These are phyloP conservation scores for Aspidapion aeneum DNA, from an alignment of 2,888 invertebrate genomes.

Conservation along the genomic window DNA sequence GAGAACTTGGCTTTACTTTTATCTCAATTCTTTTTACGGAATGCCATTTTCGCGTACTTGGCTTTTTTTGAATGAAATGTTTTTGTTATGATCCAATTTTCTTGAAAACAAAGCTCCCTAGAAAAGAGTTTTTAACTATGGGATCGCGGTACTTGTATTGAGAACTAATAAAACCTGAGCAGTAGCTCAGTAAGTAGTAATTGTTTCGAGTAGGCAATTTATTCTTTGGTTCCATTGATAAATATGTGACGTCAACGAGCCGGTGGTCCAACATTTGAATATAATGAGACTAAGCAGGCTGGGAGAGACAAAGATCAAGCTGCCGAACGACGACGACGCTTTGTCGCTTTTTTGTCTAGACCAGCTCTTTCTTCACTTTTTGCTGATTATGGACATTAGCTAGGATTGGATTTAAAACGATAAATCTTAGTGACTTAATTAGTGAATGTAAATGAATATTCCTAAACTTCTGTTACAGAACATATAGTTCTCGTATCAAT, in stretches of 20 bases:
- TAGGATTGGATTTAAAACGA: not conserved
- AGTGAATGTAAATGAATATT: not conserved
- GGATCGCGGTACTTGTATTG: too few species aligned
- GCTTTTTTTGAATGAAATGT: too few species aligned
- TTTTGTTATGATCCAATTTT: too few species aligned
- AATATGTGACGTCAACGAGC: constrained; percentile 43
- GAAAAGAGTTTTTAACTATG: too few species aligned
- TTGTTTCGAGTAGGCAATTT: constrained; percentile 27
- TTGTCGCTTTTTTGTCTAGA: constrained; percentile 16
- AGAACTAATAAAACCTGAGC: not conserved
- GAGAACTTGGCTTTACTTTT: too few species aligned
- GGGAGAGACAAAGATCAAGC: constrained; percentile 25
- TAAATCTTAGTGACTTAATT: not conserved
- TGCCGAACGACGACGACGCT: constrained; percentile 24
- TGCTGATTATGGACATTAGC: not conserved
- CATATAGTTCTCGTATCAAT: too few species aligned
- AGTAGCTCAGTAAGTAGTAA: too few species aligned
- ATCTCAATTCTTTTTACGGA: too few species aligned
- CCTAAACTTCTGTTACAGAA: too few species aligned
- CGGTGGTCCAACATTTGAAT: constrained; percentile 48
- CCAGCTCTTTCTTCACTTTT: too few species aligned
- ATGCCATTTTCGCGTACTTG: too few species aligned
- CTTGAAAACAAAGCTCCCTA: too few species aligned
- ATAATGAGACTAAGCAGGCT: constrained; percentile 39
- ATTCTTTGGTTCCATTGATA: constrained; percentile 36